phyloP scores from a whole-genome alignment of 2,113 vertebrate genomes.

The Mastomys coucha region DNA sequence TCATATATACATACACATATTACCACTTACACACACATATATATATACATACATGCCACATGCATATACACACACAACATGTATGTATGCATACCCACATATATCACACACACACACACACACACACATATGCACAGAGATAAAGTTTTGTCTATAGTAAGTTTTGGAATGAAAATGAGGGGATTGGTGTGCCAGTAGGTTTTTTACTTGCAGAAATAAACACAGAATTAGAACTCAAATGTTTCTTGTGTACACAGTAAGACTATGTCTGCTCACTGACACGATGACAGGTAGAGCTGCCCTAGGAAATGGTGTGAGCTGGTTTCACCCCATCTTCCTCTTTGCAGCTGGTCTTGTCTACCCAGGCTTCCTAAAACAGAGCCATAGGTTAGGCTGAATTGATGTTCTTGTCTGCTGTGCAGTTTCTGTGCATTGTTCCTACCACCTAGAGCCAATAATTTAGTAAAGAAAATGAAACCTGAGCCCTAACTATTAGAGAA shows the following conservation, averaged over 20 bases:
- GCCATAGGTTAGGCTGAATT: neutral
- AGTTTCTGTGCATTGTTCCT: neutral
- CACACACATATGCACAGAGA: neutral
- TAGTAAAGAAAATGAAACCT: neutral
- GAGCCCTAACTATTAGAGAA: neutral
- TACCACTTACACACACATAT: no score
- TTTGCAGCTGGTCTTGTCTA: conserved; percentile 14
- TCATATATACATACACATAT: neutral
- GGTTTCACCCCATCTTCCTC: neutral
- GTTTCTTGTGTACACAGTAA: neutral
- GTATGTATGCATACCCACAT: no score
- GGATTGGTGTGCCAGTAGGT: neutral
- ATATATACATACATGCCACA: neutral
- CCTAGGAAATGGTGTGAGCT: neutral
- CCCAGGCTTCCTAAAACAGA: conserved; percentile 60
- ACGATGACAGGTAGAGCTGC: neutral
- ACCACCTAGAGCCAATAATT: neutral
- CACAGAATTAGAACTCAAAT: neutral
- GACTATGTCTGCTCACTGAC: neutral
- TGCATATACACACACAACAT: neutral
- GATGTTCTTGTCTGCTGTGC: neutral
- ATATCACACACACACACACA: neutral
- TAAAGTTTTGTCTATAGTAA: neutral
- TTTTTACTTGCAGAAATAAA: neutral
- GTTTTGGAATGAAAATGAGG: neutral